Evolutionary conservation across 2,113 vertebrate genomes (phyloP).

Genomic region (Chloebia gouldiae): DNA sequence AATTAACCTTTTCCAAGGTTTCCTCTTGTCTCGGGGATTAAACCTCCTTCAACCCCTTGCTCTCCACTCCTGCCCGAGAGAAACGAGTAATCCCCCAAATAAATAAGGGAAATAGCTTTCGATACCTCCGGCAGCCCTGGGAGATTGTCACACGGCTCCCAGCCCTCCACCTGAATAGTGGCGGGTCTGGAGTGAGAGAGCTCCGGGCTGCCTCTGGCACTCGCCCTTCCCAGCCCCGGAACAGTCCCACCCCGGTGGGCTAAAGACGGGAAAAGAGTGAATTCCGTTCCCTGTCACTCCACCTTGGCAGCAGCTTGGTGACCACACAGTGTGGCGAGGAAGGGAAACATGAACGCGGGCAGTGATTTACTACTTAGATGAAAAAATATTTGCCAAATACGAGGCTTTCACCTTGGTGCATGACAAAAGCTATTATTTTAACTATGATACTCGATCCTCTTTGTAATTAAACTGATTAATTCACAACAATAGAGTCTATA

Average conservation of each 20-base stretch:
- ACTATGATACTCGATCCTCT: conserved; percentile 46
- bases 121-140: background rate
- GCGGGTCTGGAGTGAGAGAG: background rate
- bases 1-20: conserved; percentile 66
- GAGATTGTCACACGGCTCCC: background rate
- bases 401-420: background rate
- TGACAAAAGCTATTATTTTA: conserved; percentile 50
- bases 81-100: conserved; percentile 22
- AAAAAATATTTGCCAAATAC: background rate
- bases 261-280: background rate
- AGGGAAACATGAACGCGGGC: background rate
- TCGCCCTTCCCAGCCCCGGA: background rate
- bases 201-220: accelerated
- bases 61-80: background rate
- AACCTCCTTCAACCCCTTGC: background rate
- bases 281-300: background rate
- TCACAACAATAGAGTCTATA: conserved; percentile 66
- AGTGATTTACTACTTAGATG: background rate
- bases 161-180: background rate
- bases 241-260: background rate
- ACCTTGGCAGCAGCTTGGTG: background rate
- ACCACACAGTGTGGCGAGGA: accelerated
- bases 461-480: conserved; percentile 74
- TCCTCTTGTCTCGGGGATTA: conserved; percentile 58
- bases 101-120: conserved; percentile 14